Evolutionary conservation across 2,888 invertebrate genomes (phyloP).

Genomic region (Thecophora atra): DNA sequence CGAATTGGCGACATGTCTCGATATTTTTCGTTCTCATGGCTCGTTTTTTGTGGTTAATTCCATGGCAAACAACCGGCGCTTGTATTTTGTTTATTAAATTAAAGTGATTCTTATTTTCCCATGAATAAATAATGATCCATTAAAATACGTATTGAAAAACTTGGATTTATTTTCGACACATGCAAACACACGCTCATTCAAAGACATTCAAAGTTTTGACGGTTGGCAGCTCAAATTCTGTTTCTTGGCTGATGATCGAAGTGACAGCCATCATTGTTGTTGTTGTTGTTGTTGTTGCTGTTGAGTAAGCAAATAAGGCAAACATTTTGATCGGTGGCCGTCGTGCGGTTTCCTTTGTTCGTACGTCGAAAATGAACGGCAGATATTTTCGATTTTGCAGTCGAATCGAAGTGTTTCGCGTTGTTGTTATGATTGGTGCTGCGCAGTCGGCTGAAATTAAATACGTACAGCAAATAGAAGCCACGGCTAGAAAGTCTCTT

Average conservation of each 20-base stretch:
- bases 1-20: too few species aligned
- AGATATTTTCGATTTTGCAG: constrained; percentile 11
- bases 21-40: too few species aligned
- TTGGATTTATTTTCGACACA: neutral
- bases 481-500: neutral
- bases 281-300: constrained; percentile 1
- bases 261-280: constrained; percentile 1
- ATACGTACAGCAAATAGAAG: neutral
- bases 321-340: neutral
- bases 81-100: too few species aligned
- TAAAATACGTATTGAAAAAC: too few species aligned
- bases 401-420: neutral
- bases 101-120: too few species aligned
- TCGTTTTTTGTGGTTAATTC: too few species aligned
- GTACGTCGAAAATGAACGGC: constrained; percentile 18
- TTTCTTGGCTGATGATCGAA: too few species aligned
- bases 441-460: neutral
- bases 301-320: constrained; percentile 20
- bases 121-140: too few species aligned
- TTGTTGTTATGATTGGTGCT: constrained; percentile 6
- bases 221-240: neutral
- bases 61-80: too few species aligned
- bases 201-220: neutral
- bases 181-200: constrained; percentile 20
- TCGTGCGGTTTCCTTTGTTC: constrained; percentile 29